Evolutionary conservation across 2,888 invertebrate genomes (phyloP), one percentile per base, ranked within the genome.

Genomic region (Cyaniris semiargus): DNA sequence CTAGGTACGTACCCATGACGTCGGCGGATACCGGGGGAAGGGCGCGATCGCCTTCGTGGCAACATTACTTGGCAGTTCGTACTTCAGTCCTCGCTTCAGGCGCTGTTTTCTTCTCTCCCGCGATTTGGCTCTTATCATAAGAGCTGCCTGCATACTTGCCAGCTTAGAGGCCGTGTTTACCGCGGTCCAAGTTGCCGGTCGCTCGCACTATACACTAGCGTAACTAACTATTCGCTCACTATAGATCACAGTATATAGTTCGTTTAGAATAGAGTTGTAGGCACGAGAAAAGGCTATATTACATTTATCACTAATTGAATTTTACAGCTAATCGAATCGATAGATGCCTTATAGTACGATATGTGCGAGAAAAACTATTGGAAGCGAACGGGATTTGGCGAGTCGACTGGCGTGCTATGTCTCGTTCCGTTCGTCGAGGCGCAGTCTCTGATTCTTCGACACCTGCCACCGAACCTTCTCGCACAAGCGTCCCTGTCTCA

Each of bases 131-230:
- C 97, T 96, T 95, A 97, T 96, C 95, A 97, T 97, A 95, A 97
- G 96, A 95, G 97, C 97, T 95, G 97, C 97, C 96, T 97, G 97
- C 97, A 97, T 97, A 90, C 96, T 96, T 95, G 96, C 96, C 94
- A 94, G 94, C 89, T 91, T 94, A 92, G 90, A 88, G 88, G 90
- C 91, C 87, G 86, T 87, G 75, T 80, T 83, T 81, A 87, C 84
- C 87, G 80, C 84, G 84, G 84, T 84, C 83, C 83, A 86, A 86
- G 75, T 79, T 79, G 79, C 85, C 79, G 56, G 66, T 80, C 80
- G 77, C 60, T 78, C 60, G 78, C 81, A 81, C 81, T 79, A 74
- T 27, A 81, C 77, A 82, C 88, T 90, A 90, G 89, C 89, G 85
- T 86, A 82, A 82, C 83, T 86, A 84, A 81, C 80, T 82, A 79